Base-by-base conservation (phyloP, 1,140 invertebrate genomes). In the Drosophila suzukii region DNA sequence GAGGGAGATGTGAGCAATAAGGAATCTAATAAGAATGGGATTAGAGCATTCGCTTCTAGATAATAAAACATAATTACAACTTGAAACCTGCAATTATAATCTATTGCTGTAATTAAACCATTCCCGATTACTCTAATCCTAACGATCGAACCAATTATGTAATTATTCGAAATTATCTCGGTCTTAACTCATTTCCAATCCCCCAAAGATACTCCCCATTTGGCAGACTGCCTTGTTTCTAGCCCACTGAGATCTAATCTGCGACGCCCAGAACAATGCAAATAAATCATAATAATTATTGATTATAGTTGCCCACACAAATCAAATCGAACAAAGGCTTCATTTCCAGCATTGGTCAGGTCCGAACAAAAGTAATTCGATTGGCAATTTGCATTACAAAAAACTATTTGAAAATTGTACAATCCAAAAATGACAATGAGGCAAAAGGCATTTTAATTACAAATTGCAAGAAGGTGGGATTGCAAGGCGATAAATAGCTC, bases 371-470 rank as follows among this genome's bases (percentile, higher is more conserved):
- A 41, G 46, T 75, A 81, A 54, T 63, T 50, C 50, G 74, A 47
- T 78, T 70, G 44, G 50, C 20, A 60, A 79, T 71, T 68, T 79
- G 53, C 68, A 75, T 75, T 63, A 59, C 71, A 73, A 63, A 63
- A 53, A 76, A 41, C 13, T 17, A 70, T 65, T 74, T 60, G 44
- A 81, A 68, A 51, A 73, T 68, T 62, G 38, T 55, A 46, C 36
- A 71, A 43, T 71, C 53, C 66, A 30, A 71, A 78, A 74, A 55
- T 70, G 75, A 80, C 74, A 86, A 81, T 86, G 60, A 41, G 58
- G 38, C 67, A 56, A 85, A 68, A 75, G 73, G 75, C 47, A 72
- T 71, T 72, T 83, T 83, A 86, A 89, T 83, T 83, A 65, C 75
- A 51, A 55, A 59, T 50, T 41, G 34, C 71, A 68, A 74, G 51